Conservation (phyloP, 1,140 invertebrate genomes). For the Copidosoma floridanum region DNA sequence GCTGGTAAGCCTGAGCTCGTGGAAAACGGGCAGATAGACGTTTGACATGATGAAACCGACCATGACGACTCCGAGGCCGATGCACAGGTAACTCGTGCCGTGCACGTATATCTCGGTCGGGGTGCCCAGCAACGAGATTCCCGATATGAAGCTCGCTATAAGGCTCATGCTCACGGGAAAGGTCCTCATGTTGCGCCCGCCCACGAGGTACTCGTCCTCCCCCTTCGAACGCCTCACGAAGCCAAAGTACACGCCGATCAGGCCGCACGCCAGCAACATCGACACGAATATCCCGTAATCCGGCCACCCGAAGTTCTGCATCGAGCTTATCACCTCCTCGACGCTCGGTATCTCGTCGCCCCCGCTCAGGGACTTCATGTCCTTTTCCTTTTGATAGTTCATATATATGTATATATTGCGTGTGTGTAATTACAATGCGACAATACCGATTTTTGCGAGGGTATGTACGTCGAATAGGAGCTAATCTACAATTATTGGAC, state of each 20-base stretch:
- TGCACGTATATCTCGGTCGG: constrained; percentile 84
- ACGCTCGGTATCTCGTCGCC: constrained; percentile 51
- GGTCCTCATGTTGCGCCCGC: constrained; percentile 77
- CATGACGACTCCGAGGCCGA: constrained; percentile 62
- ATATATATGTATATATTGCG: too few species aligned
- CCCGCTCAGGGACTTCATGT: too few species aligned
- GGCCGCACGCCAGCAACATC: constrained; percentile 71
- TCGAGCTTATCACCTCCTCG: constrained; percentile 60
- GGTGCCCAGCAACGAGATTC: constrained; percentile 70
- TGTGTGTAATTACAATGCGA: too few species aligned
- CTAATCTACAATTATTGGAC: too few species aligned
- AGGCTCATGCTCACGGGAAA: constrained; percentile 79
- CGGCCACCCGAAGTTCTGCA: constrained; percentile 65
- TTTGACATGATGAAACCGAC: constrained; percentile 66
- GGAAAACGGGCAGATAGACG: constrained; percentile 78
- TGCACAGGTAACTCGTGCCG: constrained; percentile 70
- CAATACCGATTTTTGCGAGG: too few species aligned
- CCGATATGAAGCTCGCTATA: constrained; percentile 68
- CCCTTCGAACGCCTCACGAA: constrained; percentile 68
- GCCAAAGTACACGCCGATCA: constrained; percentile 78
- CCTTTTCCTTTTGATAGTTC: too few species aligned
- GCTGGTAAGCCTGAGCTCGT: constrained; percentile 76
- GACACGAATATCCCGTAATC: constrained; percentile 72
- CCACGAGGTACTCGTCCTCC: constrained; percentile 77
- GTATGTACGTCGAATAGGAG: too few species aligned